These are phyloP conservation scores for Phrynosoma blainvillii DNA, from an alignment of 2,113 vertebrate genomes.

Conservation along the genomic window DNA sequence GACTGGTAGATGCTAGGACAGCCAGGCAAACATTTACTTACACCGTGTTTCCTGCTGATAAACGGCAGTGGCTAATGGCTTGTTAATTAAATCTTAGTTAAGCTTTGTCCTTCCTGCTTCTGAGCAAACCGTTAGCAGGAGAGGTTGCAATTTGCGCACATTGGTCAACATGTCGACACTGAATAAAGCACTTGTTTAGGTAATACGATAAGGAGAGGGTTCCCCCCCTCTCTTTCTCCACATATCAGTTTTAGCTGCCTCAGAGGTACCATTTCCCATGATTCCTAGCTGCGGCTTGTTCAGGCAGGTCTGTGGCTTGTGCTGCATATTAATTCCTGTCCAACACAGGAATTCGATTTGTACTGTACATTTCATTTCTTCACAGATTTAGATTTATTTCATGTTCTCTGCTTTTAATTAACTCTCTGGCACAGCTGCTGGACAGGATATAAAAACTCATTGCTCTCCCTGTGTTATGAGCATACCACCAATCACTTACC, in stretches of 20 bases:
- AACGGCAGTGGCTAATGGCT: conserved; percentile 71
- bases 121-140: conserved; percentile 66
- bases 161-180: conserved; percentile 60
- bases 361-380: conserved; percentile 92
- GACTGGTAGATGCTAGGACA: conserved; percentile 56
- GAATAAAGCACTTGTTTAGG: conserved; percentile 68
- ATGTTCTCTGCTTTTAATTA: conserved; percentile 96
- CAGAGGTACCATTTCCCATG: conserved; percentile 68
- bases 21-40: conserved; percentile 71
- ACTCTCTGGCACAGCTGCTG: conserved; percentile 88
- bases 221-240: conserved; percentile 37
- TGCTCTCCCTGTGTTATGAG: conserved; percentile 82
- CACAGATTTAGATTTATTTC: conserved; percentile 95
- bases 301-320: conserved; percentile 77
- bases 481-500: conserved; percentile 92
- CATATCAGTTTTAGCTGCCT: conserved; percentile 62
- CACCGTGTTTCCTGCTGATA: conserved; percentile 72
- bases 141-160: conserved; percentile 67
- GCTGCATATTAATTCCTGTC: conserved; percentile 87
- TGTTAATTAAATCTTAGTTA: conserved; percentile 79
- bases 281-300: conserved; percentile 76
- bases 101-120: conserved; percentile 74
- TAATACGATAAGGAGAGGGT: conserved; percentile 70
- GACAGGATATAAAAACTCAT: conserved; percentile 89
- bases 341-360: conserved; percentile 90